phyloP scores from a whole-genome alignment of 2,888 invertebrate genomes.

The Metellina segmentata region DNA sequence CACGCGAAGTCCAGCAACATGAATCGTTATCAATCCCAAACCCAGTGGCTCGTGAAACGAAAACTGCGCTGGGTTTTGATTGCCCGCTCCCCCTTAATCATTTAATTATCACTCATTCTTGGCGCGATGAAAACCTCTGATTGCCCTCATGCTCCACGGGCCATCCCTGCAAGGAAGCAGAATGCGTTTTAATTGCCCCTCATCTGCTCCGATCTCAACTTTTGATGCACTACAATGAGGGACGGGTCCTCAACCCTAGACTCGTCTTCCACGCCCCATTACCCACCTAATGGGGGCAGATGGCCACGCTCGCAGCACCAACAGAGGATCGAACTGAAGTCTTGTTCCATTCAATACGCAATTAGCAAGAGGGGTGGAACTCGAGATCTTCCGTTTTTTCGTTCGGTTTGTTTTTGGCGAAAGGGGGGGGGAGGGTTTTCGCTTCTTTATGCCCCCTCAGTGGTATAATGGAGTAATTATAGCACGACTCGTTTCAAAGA shows the following conservation, averaged over 20 bases:
- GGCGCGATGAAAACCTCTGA: not conserved
- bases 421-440: not conserved
- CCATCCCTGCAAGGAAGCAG: not conserved
- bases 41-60: too few relatives aligned
- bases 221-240: constrained; percentile 24
- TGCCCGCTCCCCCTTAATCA: not conserved
- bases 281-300: constrained; percentile 25
- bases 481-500: constrained; percentile 14
- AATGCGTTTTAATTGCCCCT: constrained; percentile 13
- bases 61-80: not conserved
- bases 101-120: not conserved
- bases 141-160: not conserved
- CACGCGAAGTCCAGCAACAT: too few relatives aligned
- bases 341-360: constrained; percentile 28
- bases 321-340: constrained; percentile 8
- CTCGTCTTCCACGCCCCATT: constrained; percentile 45
- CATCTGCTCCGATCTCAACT: constrained; percentile 4
- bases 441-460: not conserved
- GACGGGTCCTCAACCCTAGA: not conserved
- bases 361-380: not conserved
- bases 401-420: not conserved
- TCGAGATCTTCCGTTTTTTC: not conserved
- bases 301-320: not conserved
- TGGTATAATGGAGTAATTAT: constrained; percentile 47
- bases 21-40: too few relatives aligned